Conservation (phyloP, 2,888 invertebrate species). For the Hydropsyche betteni region DNA sequence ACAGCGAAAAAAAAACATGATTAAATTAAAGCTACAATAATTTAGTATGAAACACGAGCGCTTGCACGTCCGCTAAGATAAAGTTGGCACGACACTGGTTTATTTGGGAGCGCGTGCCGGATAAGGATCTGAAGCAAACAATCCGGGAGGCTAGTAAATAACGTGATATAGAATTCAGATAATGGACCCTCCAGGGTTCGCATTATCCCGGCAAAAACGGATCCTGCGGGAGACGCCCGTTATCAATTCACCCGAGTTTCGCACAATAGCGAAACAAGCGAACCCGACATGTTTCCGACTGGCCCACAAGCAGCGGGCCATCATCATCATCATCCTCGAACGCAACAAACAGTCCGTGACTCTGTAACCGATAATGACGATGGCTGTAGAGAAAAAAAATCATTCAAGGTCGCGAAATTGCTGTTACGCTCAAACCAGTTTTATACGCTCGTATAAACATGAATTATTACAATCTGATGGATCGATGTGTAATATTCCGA, state of each 20-base stretch:
- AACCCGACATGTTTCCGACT: conserved; percentile 6
- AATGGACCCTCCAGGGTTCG: conserved; percentile 16
- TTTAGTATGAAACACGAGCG: no score
- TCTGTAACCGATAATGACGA: not conserved
- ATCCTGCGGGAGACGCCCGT: conserved; percentile 16
- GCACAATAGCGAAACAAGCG: not conserved
- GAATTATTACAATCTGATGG: conserved; percentile 11
- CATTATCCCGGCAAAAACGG: conserved; percentile 17
- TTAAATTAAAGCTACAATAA: no score
- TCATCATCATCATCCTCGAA: no score
- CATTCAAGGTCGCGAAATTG: conserved; percentile 8
- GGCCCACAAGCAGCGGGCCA: no score
- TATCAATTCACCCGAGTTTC: not conserved
- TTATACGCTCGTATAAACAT: not conserved
- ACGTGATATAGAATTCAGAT: conserved; percentile 14
- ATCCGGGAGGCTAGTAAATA: no score
- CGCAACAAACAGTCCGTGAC: conserved; percentile 14
- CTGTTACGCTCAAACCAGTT: conserved; percentile 19
- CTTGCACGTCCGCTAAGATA: no score
- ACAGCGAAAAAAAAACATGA: no score
- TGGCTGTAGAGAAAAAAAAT: not conserved
- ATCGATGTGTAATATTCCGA: no score
- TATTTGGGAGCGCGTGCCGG: no score
- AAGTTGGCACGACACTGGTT: no score
- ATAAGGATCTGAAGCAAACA: no score